Conservation (phyloP, 2,888 invertebrate genomes). For the Cephus runcator region DNA sequence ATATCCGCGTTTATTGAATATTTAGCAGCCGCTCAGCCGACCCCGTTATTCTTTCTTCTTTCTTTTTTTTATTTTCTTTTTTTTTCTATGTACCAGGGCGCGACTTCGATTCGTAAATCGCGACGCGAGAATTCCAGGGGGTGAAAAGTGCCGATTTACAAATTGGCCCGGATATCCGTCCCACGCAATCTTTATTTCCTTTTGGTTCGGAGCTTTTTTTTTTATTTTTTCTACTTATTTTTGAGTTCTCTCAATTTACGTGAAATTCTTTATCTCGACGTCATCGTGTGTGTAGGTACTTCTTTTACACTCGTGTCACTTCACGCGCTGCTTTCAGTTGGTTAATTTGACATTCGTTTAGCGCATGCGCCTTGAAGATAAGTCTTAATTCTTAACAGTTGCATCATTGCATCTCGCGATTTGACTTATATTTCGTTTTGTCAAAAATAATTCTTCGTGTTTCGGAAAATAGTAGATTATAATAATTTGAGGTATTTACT, state of each 20-base stretch:
- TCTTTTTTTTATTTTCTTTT: slow-evolving; percentile 9
- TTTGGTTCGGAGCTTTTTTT: not conserved
- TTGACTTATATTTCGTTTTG: too few relatives aligned
- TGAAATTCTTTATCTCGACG: too few relatives aligned
- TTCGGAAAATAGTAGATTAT: too few relatives aligned
- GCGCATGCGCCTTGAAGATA: too few relatives aligned
- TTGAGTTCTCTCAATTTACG: not conserved
- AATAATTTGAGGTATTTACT: not conserved
- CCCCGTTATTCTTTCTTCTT: slow-evolving; percentile 28
- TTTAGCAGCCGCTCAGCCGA: slow-evolving; percentile 52
- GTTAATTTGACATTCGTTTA: too few relatives aligned
- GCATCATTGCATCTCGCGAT: too few relatives aligned
- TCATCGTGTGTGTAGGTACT: too few relatives aligned
- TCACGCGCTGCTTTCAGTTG: too few relatives aligned
- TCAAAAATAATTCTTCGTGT: too few relatives aligned
- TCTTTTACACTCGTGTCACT: too few relatives aligned
- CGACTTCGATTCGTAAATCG: slow-evolving; percentile 40
- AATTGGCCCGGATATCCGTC: not conserved
- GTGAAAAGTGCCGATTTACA: not conserved
- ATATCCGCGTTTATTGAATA: slow-evolving; percentile 63
- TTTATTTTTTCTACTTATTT: not conserved
- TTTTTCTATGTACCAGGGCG: not conserved
- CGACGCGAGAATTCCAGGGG: not conserved
- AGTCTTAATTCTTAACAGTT: too few relatives aligned
- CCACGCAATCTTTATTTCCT: not conserved